Evolutionary conservation across 2,797 vertebrate species (phyloP), one percentile per base, ranked within the genome.

Genomic region (Ammospiza maritima): DNA sequence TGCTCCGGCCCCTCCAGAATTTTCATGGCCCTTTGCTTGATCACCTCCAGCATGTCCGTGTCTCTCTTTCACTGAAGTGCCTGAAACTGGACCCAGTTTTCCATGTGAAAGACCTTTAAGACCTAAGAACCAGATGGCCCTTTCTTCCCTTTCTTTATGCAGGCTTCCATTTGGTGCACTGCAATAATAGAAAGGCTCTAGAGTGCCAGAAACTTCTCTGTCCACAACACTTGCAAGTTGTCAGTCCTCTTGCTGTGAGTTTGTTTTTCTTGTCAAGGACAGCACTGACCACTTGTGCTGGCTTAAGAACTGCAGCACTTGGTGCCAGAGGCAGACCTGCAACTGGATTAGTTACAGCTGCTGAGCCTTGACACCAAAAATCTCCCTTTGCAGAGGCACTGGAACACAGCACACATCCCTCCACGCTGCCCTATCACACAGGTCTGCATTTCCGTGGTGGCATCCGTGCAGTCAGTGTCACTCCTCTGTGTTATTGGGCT

Each of bases 191-290:
- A 40, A 51, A 73, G 22, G 29, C 27, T 73, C 47, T 32, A 62
- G 16, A 73, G 22, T 73, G 81, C 29, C 81, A 89, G 82, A 89
- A 85, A 9, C 5, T 0, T 60, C 27, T 58, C 60, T 85, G n/a
- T 67, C 45, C 29, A 0, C 38, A 78, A 76, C 48, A 65, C 81
- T 66, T 78, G 36, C 8, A 40, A 85, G 71, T 21, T 89, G 62
- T 79, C 71, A 66, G n/a, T 62, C 26, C 14, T 58, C 16, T n/a
- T 54, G 21, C n/a, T 64, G 1, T 36, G 42, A 66, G 71, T 56
- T 93, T 84, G 47, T 82, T 90, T 95, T 93, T 92, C 88, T 70
- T 92, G 47, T 92, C 81, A 87, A 89, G 71, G 66, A 13, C 48
- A 73, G 64, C 2, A 8, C 67, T 89, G 89, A 56, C 71, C 89